Evolutionary conservation across 1,140 invertebrate genomes (phyloP), one percentile per base, ranked within the genome.

Genomic region (Coelopa frigida): DNA sequence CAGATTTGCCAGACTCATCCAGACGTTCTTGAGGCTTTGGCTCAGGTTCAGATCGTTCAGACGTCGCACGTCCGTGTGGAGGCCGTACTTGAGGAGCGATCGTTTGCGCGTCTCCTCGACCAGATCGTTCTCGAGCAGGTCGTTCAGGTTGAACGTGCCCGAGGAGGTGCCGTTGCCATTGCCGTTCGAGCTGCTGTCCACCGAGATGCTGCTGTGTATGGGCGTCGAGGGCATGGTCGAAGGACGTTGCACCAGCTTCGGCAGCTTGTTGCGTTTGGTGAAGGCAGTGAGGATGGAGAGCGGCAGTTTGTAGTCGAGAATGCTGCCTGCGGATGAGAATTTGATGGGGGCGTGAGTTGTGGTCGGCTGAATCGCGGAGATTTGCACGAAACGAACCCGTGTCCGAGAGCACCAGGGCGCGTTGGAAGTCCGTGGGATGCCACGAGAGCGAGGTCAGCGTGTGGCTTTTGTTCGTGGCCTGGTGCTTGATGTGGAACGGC

Each of bases 341-440:
- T n/a, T n/a, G n/a, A n/a, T n/a, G n/a, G n/a, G n/a, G n/a, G n/a
- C n/a, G n/a, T n/a, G n/a, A n/a, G n/a, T n/a, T n/a, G n/a, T n/a
- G n/a, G n/a, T n/a, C n/a, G n/a, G n/a, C n/a, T n/a, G n/a, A n/a
- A n/a, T n/a, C n/a, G n/a, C n/a, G n/a, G n/a, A n/a, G n/a, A n/a
- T n/a, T n/a, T n/a, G 18, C 15, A 2, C 22, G 12, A 35, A 12
- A 35, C 7, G 12, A 23, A 23, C 20, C 20, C 0, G 57, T 57
- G 44, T 66, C 66, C 14, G 66, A 61, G n/a, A 67, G 21, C 0
- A 65, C 42, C 1, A 69, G 23, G 4, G 60, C 54, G 2, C 63
- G 50, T 38, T 70, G 63, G n/a, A 59, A 57, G 35, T 65, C 56
- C 3, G 51, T 53, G n/a, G 56, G 44, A 45, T 70, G 66, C 67